Conservation (phyloP, 2,888 invertebrate species). For the Caenorhabditis imperialis region DNA sequence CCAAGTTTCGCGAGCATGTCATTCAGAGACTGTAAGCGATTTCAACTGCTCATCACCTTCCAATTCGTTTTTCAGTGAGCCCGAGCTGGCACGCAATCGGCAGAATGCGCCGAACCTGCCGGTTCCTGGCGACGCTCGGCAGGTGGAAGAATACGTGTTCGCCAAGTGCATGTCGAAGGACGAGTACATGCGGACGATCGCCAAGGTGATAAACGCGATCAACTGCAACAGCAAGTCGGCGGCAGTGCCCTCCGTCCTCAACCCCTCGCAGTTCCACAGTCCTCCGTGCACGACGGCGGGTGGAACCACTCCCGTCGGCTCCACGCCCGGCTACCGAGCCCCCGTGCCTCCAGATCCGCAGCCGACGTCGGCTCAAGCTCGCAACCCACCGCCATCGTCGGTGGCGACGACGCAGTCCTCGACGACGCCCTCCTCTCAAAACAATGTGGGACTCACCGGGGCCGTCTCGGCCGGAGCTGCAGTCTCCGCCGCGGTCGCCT, state of each 20-base stretch:
- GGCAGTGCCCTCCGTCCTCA: constrained; percentile 75
- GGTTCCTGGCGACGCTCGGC: constrained; percentile 76
- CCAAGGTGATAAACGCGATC: constrained; percentile 77
- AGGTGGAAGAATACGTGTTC: constrained; percentile 78
- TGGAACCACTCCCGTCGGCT: constrained; percentile 33
- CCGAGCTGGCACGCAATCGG: constrained; percentile 76
- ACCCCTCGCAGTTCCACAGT: constrained; percentile 63
- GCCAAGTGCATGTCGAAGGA: constrained; percentile 77
- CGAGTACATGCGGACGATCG: constrained; percentile 78
- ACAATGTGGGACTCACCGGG: constrained; percentile 7
- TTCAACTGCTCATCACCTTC: too few relatives aligned
- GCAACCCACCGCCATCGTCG: constrained; percentile 22
- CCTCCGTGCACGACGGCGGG: constrained; percentile 54
- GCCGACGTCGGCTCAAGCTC: constrained; percentile 60
- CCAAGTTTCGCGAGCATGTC: constrained; percentile 77
- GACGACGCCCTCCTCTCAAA: constrained; percentile 21
- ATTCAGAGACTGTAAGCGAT: constrained; percentile 75
- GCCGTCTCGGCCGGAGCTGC: constrained; percentile 15
- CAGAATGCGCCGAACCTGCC: constrained; percentile 78
- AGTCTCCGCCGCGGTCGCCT: constrained; percentile 17
- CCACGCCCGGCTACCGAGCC: constrained; percentile 53
- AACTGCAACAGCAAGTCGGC: constrained; percentile 77
- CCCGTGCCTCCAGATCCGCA: constrained; percentile 70
- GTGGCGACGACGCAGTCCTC: constrained; percentile 26
- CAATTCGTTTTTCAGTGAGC: constrained; percentile 71